phyloP scores from a whole-genome alignment of 2,797 vertebrate species.

The Pseudochirops corinnae region DNA sequence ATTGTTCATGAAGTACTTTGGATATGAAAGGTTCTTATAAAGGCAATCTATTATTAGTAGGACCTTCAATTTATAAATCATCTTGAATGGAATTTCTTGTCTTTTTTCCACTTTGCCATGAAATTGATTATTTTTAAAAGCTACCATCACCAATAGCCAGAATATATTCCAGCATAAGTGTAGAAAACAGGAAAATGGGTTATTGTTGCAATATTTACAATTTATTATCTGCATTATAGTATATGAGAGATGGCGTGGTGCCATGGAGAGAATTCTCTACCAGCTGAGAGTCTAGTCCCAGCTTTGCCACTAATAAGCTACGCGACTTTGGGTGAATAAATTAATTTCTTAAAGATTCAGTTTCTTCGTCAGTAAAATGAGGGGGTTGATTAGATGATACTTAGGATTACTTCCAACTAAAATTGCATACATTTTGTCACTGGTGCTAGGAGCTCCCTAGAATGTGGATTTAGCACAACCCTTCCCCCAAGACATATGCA shows the following conservation, averaged over 20 bases:
- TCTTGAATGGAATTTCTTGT: constrained; percentile 40
- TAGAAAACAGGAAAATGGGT: not conserved
- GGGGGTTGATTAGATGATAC: not conserved
- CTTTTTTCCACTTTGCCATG: constrained; percentile 47
- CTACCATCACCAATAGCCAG: not conserved
- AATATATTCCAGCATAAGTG: not conserved
- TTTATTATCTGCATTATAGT: not conserved
- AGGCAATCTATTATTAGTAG: constrained; percentile 33
- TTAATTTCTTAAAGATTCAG: not conserved
- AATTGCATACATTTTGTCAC: not conserved
- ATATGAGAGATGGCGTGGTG: not conserved
- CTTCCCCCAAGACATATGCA: not conserved
- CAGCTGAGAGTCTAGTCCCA: not conserved
- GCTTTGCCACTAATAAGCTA: not conserved
- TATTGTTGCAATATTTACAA: not conserved
- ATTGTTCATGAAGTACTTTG: constrained; percentile 36
- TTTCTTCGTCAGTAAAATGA: not conserved
- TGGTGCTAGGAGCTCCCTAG: not conserved
- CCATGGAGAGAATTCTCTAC: not conserved
- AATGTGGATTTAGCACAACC: not conserved
- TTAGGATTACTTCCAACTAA: not conserved
- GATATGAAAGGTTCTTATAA: constrained; percentile 61
- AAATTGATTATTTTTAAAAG: constrained; percentile 42
- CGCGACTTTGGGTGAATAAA: not conserved
- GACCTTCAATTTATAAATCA: constrained; percentile 66